Evolutionary conservation across 2,113 vertebrate genomes (phyloP).

Genomic region (Leucoraja erinaceus): DNA sequence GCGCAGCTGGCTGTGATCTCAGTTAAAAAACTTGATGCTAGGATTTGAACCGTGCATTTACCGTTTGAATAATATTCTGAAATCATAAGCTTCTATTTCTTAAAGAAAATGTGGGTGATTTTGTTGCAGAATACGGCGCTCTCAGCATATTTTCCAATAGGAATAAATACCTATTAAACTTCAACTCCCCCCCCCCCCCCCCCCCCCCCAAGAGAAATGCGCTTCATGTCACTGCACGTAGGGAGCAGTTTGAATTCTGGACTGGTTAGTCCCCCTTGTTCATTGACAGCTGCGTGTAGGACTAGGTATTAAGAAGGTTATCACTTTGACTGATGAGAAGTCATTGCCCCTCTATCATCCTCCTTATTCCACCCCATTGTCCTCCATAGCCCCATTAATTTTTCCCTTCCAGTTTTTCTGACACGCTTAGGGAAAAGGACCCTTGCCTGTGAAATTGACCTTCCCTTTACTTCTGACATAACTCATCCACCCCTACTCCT

Average conservation of each 20-base stretch:
- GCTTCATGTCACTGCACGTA: not conserved
- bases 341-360: not conserved
- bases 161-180: not conserved
- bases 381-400: not conserved
- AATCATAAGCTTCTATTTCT: not conserved
- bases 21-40: slow-evolving; percentile 11
- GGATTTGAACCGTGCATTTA: not conserved
- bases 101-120: not conserved
- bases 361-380: too few species aligned
- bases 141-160: not conserved
- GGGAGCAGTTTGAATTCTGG: not conserved
- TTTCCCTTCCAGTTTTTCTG: not conserved
- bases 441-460: not conserved
- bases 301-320: not conserved
- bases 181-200: too few species aligned
- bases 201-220: not conserved
- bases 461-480: not conserved
- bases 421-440: not conserved
- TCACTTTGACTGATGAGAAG: not conserved
- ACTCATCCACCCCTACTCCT: not conserved
- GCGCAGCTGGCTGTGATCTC: slow-evolving; percentile 9
- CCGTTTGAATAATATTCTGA: not conserved
- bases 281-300: not conserved
- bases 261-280: not conserved
- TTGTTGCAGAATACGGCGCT: not conserved